phyloP scores from a whole-genome alignment of 2,888 invertebrate genomes.

The Orthonychiurus folsomi region DNA sequence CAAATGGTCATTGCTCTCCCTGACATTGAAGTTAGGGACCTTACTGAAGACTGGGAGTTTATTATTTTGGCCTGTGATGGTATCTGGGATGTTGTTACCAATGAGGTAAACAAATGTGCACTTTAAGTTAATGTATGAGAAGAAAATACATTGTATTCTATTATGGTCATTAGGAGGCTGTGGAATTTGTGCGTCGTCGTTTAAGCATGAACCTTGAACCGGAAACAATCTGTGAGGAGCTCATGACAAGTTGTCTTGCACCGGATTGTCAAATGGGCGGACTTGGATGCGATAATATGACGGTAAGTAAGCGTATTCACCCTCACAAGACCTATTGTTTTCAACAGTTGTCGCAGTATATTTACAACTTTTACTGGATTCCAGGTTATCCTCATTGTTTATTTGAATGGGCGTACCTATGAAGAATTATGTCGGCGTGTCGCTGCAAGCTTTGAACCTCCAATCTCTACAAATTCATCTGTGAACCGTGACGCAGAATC shows the following conservation, averaged over 20 bases:
- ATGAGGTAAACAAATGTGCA: too few relatives aligned
- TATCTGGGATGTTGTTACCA: conserved; percentile 97
- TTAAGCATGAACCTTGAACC: conserved; percentile 23
- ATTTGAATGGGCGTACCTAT: conserved; percentile 26
- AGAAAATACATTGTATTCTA: background rate
- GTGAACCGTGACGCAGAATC: conserved; percentile 18
- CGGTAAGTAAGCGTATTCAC: conserved; percentile 18
- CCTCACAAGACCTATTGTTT: too few relatives aligned
- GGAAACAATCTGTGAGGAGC: conserved; percentile 29
- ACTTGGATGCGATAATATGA: conserved; percentile 32
- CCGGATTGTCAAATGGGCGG: conserved; percentile 32
- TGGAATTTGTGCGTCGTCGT: conserved; percentile 31
- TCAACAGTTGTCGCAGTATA: too few relatives aligned
- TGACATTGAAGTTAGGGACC: conserved; percentile 71
- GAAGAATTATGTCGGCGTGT: conserved; percentile 22
- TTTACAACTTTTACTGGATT: background rate
- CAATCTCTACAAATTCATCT: conserved; percentile 3
- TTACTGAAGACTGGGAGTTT: conserved; percentile 91
- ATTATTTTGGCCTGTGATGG: conserved; percentile 95
- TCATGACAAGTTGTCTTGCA: conserved; percentile 31
- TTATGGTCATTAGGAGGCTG: conserved; percentile 21
- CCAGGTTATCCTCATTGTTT: conserved; percentile 27
- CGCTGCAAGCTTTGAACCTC: conserved; percentile 13
- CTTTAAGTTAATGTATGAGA: background rate
- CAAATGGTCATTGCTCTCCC: conserved; percentile 98